Evolutionary conservation across 2,113 vertebrate species (phyloP).

Genomic region (Lophotis ruficrista): DNA sequence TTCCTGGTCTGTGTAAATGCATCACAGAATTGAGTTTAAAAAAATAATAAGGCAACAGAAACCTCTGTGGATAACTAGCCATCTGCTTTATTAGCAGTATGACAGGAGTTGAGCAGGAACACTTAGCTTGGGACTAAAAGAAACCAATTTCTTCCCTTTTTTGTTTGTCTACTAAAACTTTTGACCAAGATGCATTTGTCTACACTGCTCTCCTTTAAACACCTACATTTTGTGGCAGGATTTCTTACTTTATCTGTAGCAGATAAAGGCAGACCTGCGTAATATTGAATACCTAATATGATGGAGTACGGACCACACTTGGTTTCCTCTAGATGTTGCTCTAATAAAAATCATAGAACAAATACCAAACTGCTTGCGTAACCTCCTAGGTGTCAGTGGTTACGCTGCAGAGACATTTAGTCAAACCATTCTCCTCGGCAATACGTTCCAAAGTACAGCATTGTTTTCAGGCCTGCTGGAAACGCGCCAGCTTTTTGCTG

Average conservation of each 20-base stretch:
- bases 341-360: not conserved
- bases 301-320: not conserved
- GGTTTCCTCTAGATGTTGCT: not conserved
- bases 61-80: not conserved
- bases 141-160: not conserved
- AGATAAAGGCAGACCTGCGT: not conserved
- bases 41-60: not conserved
- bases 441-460: rapidly evolving
- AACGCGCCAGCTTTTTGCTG: not conserved
- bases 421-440: not conserved
- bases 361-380: not conserved
- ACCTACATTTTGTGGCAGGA: not conserved
- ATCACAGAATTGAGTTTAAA: not conserved
- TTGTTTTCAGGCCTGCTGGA: not conserved
- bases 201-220: not conserved
- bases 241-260: not conserved
- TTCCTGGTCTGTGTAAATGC: not conserved
- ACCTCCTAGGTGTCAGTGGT: not conserved
- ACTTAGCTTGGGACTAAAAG: not conserved
- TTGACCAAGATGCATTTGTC: rapidly evolving
- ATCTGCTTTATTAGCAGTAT: not conserved
- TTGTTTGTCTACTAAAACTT: not conserved
- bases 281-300: not conserved
- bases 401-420: not conserved
- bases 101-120: not conserved